Evolutionary conservation across 2,888 invertebrate genomes (phyloP).

Genomic region (Diplolepis rosae): DNA sequence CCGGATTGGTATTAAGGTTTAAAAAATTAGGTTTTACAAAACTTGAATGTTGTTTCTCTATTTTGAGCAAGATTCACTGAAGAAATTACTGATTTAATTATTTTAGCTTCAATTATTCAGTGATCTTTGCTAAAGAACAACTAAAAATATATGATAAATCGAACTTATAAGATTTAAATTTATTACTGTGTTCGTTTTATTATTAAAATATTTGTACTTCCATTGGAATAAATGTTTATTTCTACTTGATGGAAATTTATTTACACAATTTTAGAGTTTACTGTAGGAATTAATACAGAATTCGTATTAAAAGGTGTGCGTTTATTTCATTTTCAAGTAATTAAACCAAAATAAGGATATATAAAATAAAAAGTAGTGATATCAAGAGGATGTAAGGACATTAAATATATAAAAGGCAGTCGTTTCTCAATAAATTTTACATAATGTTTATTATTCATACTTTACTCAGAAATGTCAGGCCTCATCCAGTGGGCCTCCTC

Average conservation of each 20-base stretch:
- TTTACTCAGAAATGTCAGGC: constrained; percentile 67
- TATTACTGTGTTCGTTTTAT: background rate
- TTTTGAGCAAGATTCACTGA: background rate
- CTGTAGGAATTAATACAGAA: background rate
- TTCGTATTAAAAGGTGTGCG: background rate
- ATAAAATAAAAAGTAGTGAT: too few relatives aligned
- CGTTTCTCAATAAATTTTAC: constrained; percentile 61
- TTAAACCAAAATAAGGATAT: too few relatives aligned
- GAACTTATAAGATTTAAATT: background rate
- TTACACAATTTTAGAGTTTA: background rate
- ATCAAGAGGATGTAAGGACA: background rate
- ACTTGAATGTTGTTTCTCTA: background rate
- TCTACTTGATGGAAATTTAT: background rate
- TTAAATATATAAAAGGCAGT: constrained; percentile 9
- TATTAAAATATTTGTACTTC: background rate
- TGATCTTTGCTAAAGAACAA: background rate
- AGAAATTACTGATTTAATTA: background rate
- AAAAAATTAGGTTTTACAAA: background rate
- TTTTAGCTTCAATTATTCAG: background rate
- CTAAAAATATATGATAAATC: background rate
- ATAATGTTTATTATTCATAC: constrained; percentile 69
- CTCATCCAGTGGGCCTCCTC: constrained; percentile 69
- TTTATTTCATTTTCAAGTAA: background rate
- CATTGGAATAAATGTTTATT: background rate
- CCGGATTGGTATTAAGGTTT: background rate